Conservation (phyloP, 2,113 vertebrate species). For the Myiozetetes cayanensis region DNA sequence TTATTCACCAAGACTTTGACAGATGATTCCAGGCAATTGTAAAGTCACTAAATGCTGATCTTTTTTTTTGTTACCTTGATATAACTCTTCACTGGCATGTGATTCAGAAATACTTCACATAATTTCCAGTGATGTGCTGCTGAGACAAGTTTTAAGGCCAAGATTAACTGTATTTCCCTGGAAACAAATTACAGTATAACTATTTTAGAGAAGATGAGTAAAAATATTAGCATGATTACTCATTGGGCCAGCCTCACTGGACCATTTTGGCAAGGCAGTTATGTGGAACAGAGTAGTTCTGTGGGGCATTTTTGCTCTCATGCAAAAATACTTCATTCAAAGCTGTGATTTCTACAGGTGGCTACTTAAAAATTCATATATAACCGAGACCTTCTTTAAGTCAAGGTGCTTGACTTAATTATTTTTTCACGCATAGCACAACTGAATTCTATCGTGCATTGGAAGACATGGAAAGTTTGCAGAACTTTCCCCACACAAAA, state of each 20-base stretch:
- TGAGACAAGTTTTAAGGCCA: slow-evolving; percentile 33
- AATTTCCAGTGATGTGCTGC: slow-evolving; percentile 35
- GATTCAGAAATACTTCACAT: slow-evolving; percentile 38
- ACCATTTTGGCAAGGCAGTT: not conserved
- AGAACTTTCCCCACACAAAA: not conserved
- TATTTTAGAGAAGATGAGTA: slow-evolving; percentile 49
- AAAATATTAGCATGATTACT: not conserved
- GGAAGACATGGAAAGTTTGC: not conserved
- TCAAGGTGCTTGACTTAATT: not conserved
- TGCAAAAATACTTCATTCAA: not conserved
- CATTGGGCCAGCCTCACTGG: not conserved
- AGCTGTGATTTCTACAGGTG: not conserved
- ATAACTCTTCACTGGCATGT: slow-evolving; percentile 1
- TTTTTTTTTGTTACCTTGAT: not conserved
- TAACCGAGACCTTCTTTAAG: not conserved
- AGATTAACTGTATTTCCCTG: slow-evolving; percentile 52
- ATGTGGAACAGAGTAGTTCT: not conserved
- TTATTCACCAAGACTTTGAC: not conserved
- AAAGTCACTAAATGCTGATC: not conserved
- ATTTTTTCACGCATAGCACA: not conserved
- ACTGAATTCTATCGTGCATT: not conserved
- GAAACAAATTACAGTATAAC: slow-evolving; percentile 42
- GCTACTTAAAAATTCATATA: not conserved
- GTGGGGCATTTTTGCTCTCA: not conserved
- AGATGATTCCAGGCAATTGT: not conserved